Evolutionary conservation across 2,797 vertebrate genomes (phyloP).

Genomic region (Megalops cyprinoides): DNA sequence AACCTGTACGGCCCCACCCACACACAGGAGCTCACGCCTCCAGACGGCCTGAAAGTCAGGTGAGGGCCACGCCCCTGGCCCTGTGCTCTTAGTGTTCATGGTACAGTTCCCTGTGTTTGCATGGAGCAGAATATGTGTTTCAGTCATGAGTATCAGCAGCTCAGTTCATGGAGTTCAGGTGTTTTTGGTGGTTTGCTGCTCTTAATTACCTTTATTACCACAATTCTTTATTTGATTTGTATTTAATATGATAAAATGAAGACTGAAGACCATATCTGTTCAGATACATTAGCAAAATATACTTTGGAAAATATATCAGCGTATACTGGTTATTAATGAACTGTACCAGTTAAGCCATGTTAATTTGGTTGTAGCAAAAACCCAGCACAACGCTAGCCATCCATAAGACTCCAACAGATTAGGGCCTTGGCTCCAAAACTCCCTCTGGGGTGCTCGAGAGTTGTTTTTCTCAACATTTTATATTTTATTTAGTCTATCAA

Average conservation of each 20-base stretch:
- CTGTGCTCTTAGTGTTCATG: background rate
- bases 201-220: no score
- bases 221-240: background rate
- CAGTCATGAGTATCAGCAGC: no score
- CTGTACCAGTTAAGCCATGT: background rate
- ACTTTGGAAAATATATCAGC: background rate
- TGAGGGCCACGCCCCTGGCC: slow-evolving; percentile 45
- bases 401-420: background rate
- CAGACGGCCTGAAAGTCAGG: slow-evolving; percentile 92
- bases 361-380: background rate
- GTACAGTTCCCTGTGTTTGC: background rate
- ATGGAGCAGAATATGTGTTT: no score
- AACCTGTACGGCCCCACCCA: slow-evolving; percentile 96
- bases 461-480: background rate
- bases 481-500: background rate
- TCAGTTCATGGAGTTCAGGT: no score
- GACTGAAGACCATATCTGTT: background rate
- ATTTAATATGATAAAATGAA: background rate
- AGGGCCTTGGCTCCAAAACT: background rate
- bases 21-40: slow-evolving; percentile 93
- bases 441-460: background rate
- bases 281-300: background rate
- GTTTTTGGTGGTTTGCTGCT: no score
- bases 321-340: background rate
- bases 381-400: background rate